Conservation (phyloP, 2,113 vertebrate species). For the Mionectes macconnelli region DNA sequence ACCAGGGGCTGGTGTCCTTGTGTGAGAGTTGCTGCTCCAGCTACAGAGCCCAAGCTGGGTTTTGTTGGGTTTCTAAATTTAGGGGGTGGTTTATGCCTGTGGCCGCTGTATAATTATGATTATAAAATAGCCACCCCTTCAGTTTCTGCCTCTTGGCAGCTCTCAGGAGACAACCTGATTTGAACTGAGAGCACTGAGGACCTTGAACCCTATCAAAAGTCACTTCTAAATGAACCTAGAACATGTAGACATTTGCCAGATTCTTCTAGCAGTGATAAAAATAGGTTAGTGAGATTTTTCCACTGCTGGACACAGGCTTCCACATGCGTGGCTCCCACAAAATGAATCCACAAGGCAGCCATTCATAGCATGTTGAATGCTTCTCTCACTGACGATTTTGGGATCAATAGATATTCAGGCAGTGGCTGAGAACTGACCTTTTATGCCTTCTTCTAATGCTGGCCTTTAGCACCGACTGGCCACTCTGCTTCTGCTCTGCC, state of each 20-base stretch:
- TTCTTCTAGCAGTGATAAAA: slow-evolving; percentile 10
- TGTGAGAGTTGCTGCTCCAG: not conserved
- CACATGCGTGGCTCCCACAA: not conserved
- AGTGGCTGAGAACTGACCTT: not conserved
- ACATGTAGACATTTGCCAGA: not conserved
- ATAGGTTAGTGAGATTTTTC: slow-evolving; percentile 50
- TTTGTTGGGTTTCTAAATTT: slow-evolving; percentile 37
- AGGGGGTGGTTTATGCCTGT: not conserved
- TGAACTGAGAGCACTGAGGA: not conserved
- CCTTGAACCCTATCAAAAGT: not conserved
- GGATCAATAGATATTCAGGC: slow-evolving; percentile 21
- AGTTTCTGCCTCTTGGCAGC: slow-evolving; percentile 12
- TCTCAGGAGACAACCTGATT: not conserved
- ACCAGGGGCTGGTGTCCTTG: not conserved
- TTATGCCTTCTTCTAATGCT: not conserved
- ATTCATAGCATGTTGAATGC: slow-evolving; percentile 54
- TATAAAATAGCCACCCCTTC: not conserved
- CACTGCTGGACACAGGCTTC: slow-evolving; percentile 9
- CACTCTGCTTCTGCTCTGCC: not conserved
- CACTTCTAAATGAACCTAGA: slow-evolving; percentile 4
- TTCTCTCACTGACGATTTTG: not conserved
- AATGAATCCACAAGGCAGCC: slow-evolving; percentile 58
- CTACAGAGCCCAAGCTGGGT: not conserved
- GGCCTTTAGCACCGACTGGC: not conserved
- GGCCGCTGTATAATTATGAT: slow-evolving; percentile 9